Base-by-base conservation (phyloP, 2,888 invertebrate species). In the Chamaedrilus cognettii region DNA sequence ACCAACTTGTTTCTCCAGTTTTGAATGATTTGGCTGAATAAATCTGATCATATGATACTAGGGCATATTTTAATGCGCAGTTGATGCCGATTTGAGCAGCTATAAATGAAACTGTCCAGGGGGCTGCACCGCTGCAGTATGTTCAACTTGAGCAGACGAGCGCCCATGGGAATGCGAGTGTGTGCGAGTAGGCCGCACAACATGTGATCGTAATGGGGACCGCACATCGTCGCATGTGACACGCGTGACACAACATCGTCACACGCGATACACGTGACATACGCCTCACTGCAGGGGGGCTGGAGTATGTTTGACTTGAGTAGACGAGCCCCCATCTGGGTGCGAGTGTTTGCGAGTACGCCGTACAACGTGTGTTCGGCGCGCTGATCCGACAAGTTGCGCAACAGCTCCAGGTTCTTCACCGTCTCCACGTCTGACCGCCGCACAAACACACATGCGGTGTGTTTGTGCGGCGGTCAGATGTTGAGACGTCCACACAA, bases 381-480 rank as follows among this genome's bases (percentile, higher is more conserved):
- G 58, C 77, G 77, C 1, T 80, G 78, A 66, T 83, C 78, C 61
- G 78, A 68, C 52, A 77, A 66, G 72, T 85, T 85, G 65, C 80
- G 78, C 2, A 87, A 76, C 57, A 87, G 76, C 74, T 87, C 87
- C 67, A 96, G 84, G 74, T 90, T 89, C 66, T 89, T 88, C 15
- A 91, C 90, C 52, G 93, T 93, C n/a, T 89, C 88, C 60, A 90
- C 87, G 86, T 96, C 95, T 94, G 78, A 50, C 78, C 5, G n/a
- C 23, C 34, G 28, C 19, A 23, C 49, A 64, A 30, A 51, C 23
- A 2, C n/a, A n/a, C n/a, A n/a, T n/a, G n/a, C n/a, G n/a, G n/a
- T n/a, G n/a, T n/a, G n/a, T n/a, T n/a, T n/a, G n/a, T 23, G 34
- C n/a, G n/a, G 23, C 26, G 30, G 19, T 23, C 34, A 34, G n/a